phyloP scores from a whole-genome alignment of 2,888 invertebrate genomes.

The Caenorhabditis afra region DNA sequence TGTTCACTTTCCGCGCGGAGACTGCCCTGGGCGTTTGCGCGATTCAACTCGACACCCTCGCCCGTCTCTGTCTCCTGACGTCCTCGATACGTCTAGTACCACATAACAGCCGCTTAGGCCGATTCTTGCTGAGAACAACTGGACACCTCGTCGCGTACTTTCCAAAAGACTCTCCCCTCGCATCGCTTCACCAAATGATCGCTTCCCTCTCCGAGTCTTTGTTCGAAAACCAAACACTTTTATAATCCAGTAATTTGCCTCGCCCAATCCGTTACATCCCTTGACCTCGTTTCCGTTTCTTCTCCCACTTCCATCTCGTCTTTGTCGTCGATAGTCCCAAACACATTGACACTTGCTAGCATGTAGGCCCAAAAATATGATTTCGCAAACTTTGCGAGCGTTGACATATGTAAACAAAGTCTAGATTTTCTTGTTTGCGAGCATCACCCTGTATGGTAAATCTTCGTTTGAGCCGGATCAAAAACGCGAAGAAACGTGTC shows the following conservation, averaged over 20 bases:
- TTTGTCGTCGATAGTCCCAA: neutral
- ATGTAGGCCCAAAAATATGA: slow-evolving; percentile 49
- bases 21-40: slow-evolving; percentile 44
- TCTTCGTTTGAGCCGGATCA: slow-evolving; percentile 48
- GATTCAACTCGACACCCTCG: slow-evolving; percentile 58
- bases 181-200: slow-evolving; percentile 28
- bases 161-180: slow-evolving; percentile 20
- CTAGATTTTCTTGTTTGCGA: slow-evolving; percentile 58
- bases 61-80: slow-evolving; percentile 32
- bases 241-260: slow-evolving; percentile 56
- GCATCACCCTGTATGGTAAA: slow-evolving; percentile 54
- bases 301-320: slow-evolving; percentile 17
- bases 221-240: slow-evolving; percentile 40
- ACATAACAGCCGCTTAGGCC: slow-evolving; percentile 57
- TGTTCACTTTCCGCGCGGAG: slow-evolving; percentile 50
- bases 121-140: slow-evolving; percentile 55
- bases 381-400: slow-evolving; percentile 47
- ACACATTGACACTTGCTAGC: slow-evolving; percentile 27
- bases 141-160: slow-evolving; percentile 52
- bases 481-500: slow-evolving; percentile 14
- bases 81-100: slow-evolving; percentile 55
- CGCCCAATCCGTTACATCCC: slow-evolving; percentile 55
- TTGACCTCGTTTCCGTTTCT: slow-evolving; percentile 51
- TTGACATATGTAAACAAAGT: slow-evolving; percentile 59
- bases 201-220: slow-evolving; percentile 24